Base-by-base conservation (phyloP, 2,113 vertebrate species). In the Aldabrachelys gigantea region DNA sequence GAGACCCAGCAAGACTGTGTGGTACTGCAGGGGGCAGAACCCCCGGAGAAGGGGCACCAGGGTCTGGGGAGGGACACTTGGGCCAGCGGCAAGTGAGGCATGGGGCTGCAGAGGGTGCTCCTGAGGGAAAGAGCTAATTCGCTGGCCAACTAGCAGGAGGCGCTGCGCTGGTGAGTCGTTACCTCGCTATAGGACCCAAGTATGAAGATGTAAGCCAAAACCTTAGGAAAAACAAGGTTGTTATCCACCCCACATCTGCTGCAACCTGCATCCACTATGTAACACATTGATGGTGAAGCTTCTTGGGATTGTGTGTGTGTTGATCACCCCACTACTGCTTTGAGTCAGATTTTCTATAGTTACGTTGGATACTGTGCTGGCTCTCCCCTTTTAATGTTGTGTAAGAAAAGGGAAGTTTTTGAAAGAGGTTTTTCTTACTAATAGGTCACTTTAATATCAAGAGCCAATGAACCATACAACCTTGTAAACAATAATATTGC, bases 371-470 rank as follows among this genome's bases (percentile, higher is more conserved):
- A 47, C 75, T 81, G 41, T 81, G 41, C 24, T n/a, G 53, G 9
- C 44, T 91, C 57, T 93, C 41, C 75, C 75, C 90, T 76, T 81
- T 65, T 85, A 81, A 88, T 35, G 78, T 79, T 93, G 65, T 80
- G 56, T 5, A 12, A 86, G 75, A 54, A 44, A 91, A 82, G 54
- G 57, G 72, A 35, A 84, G 52, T 93, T 94, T 91, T 65, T 96
- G 31, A 94, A 96, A 92, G 52, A 96, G 56, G 9, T n/a, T 86
- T 96, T 90, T 94, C 93, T 90, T 57, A 92, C 16, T 95, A 97
- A 95, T 44, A 91, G 59, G 76, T 89, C 91, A 91, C 85, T 98
- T 98, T 87, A 94, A 97, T 95, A 96, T 57, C 81, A 95, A 92
- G 96, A 97, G 65, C 47, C 84, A 97, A 85, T 96, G 90, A 96